A percentile compares a stretch with the other conserved stretches of the same genome.
Evolutionary conservation across 2,113 vertebrate genomes (phyloP).

Genomic region (Trogon melanurus): DNA sequence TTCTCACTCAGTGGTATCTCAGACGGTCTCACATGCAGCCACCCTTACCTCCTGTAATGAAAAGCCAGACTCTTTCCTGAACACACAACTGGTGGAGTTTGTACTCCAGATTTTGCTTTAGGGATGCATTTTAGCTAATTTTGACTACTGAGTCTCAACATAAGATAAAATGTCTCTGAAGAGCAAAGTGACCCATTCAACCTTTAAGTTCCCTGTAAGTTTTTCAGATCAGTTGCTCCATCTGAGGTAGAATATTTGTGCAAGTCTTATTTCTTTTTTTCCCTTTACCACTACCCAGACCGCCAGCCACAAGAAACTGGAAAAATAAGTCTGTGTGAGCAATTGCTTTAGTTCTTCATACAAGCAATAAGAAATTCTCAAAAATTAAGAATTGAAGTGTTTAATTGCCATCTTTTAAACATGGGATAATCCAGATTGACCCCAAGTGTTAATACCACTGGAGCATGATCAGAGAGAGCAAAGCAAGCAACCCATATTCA

Average conservation of each 20-base stretch:
- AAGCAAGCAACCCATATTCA: constrained; percentile 61
- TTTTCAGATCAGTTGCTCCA: not conserved
- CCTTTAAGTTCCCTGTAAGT: not conserved
- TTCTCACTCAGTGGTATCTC: constrained; percentile 13
- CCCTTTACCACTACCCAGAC: not conserved
- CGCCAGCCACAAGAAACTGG: not conserved
- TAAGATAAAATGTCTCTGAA: not conserved
- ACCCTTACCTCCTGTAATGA: not conserved
- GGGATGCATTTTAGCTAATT: not conserved
- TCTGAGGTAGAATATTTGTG: not conserved
- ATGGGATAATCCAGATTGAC: constrained; percentile 69
- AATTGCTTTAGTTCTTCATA: constrained; percentile 27
- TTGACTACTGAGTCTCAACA: constrained; percentile 6
- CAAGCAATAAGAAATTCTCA: constrained; percentile 32
- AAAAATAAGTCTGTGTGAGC: not conserved
- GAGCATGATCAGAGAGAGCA: constrained; percentile 58
- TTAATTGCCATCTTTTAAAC: constrained; percentile 65
- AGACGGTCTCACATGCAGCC: not conserved
- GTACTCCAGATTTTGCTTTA: constrained; percentile 4
- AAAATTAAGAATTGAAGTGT: constrained; percentile 37
- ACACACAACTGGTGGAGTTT: not conserved
- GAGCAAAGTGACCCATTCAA: not conserved
- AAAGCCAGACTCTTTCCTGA: constrained; percentile 8
- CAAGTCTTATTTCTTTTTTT: not conserved
- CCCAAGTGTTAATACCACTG: constrained; percentile 63